A percentile compares a stretch with the other conserved stretches of the same genome.
phyloP scores from a whole-genome alignment of 2,888 invertebrate genomes.

The Aphelenchoides bicaudatus region DNA sequence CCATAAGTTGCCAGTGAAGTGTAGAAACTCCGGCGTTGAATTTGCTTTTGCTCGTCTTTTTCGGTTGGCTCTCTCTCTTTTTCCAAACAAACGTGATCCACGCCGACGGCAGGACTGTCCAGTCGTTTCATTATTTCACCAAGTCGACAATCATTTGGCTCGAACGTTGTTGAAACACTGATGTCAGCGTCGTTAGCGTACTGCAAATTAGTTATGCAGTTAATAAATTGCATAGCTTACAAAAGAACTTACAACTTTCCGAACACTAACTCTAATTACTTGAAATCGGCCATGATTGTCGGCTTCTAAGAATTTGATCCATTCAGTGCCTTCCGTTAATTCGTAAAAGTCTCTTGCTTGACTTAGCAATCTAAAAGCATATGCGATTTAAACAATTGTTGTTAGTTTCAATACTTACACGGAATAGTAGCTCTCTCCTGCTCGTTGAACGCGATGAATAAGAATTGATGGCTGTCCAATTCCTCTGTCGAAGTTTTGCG shows the following conservation, averaged over 20 bases:
- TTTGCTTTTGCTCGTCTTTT: slow-evolving; percentile 26
- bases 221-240: no score
- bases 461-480: slow-evolving; percentile 46
- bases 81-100: slow-evolving; percentile 21
- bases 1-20: slow-evolving; percentile 36
- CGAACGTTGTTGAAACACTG: slow-evolving; percentile 17
- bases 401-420: slow-evolving; percentile 50
- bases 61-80: neutral
- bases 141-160: slow-evolving; percentile 18
- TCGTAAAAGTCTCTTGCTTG: slow-evolving; percentile 49
- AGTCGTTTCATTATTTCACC: slow-evolving; percentile 2
- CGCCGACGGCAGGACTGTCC: slow-evolving; percentile 1
- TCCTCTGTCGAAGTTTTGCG: slow-evolving; percentile 43
- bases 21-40: slow-evolving; percentile 29
- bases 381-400: no score
- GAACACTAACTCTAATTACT: slow-evolving; percentile 35
- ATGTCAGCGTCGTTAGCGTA: slow-evolving; percentile 35
- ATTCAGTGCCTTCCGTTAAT: slow-evolving; percentile 50
- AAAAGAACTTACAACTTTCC: no score
- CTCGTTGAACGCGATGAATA: slow-evolving; percentile 47
- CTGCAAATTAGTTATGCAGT: no score
- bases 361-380: no score
- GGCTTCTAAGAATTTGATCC: slow-evolving; percentile 47
- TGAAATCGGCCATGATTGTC: slow-evolving; percentile 30
- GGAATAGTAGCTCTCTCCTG: slow-evolving; percentile 46